Percentiles rank a stretch among this genome's conserved stretches.
Conservation (phyloP, 2,113 vertebrate genomes). For the Petrocephalus zakoni region DNA sequence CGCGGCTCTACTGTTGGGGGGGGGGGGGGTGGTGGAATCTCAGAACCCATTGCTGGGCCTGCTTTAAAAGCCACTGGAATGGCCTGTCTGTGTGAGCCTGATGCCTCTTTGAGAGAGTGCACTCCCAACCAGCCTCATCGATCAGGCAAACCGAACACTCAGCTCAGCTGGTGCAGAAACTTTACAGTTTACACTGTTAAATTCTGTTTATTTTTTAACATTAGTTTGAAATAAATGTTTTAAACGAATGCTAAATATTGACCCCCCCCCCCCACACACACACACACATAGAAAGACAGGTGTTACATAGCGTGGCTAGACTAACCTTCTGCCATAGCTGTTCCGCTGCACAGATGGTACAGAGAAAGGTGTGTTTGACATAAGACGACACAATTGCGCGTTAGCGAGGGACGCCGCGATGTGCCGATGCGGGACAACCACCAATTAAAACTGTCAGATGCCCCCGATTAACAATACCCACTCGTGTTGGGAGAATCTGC, state of each 20-base stretch:
- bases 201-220: too few species aligned
- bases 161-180: too few species aligned
- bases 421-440: neutral
- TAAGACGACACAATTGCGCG: neutral
- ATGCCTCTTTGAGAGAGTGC: neutral
- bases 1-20: neutral
- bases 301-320: neutral
- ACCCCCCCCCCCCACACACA: neutral
- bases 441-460: conserved; percentile 19
- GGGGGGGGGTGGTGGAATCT: neutral
- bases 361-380: neutral
- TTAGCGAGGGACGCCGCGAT: neutral
- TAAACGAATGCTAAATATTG: neutral
- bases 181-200: too few species aligned
- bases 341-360: neutral
- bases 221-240: neutral
- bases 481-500: conserved; percentile 1
- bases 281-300: neutral
- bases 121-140: neutral
- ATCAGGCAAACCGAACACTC: neutral
- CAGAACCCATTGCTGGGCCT: neutral
- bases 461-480: conserved; percentile 5
- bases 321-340: neutral
- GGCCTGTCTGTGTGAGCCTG: neutral
- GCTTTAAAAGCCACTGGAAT: neutral